Base-by-base conservation (phyloP, 2,797 vertebrate species). In the Eulemur coronatus region DNA sequence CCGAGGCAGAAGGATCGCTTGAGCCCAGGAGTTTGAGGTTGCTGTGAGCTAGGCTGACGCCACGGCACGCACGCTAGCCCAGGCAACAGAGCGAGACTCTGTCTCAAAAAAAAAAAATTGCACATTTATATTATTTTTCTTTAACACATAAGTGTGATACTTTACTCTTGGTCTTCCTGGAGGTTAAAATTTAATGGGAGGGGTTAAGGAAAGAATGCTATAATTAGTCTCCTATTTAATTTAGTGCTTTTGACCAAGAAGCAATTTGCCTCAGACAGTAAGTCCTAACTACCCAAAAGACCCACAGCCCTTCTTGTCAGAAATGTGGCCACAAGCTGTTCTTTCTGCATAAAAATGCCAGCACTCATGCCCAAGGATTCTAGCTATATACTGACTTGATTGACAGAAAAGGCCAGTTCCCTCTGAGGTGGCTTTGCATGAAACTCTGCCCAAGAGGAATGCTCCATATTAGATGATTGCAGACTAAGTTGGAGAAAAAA, bases 201-300 rank as follows among this genome's bases (percentile, higher is more conserved):
- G 59, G 24, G 5, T 14, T 89, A 80, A 89, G 82, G 79, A 46
- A 55, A 86, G 14, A 63, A 52, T 52, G 28, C 2, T 94, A 67
- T 92, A 96, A 90, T 84, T 90, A 96, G 88, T 80, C 50, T 72
- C 79, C 70, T 88, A 75, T 92, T 94, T 94, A 81, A 84, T 81
- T 92, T 90, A 76, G 20, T 90, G 28, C 33, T 95, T 89, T 94
- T 93, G 89, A 63, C 48, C 81, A 67, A 48, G 50, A 84, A 92
- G 28, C 65, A 43, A 10, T 86, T 95, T 86, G 26, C 55, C 26
- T 84, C 57, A 84, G 33, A 90, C 14, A 76, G 35, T 28, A 80
- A 88, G 28, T 88, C 50, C 35, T 86, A 84, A 73, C 13, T 52
- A 85, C 22, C 14, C 28, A 86, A 2, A 89, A 81, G 26, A 80